These are phyloP conservation scores for Nephila pilipes DNA, from an alignment of 1,140 invertebrate species.

Conservation along the genomic window DNA sequence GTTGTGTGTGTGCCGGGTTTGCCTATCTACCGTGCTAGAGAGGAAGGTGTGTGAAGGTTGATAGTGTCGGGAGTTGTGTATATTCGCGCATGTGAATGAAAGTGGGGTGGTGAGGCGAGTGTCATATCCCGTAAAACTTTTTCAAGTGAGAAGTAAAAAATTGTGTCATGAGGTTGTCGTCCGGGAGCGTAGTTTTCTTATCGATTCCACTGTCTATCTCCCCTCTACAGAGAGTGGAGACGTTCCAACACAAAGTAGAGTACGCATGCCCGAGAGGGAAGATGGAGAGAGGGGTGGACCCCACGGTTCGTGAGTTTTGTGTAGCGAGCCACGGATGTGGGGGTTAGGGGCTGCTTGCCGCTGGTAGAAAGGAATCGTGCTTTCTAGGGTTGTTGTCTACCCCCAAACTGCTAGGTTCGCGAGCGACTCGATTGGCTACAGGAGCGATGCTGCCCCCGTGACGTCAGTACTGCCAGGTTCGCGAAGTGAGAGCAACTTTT, in stretches of 20 bases:
- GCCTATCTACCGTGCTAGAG: neutral
- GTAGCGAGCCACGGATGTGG: constrained; percentile 63
- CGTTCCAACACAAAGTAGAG: constrained; percentile 62
- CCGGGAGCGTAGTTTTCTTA: constrained; percentile 50
- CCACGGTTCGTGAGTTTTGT: constrained; percentile 58
- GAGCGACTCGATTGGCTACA: constrained; percentile 49
- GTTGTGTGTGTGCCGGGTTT: neutral
- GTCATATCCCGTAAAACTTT: neutral
- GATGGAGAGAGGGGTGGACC: constrained; percentile 21
- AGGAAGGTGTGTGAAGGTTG: neutral
- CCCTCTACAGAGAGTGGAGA: constrained; percentile 37
- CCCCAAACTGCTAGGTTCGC: constrained; percentile 11
- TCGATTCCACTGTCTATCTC: constrained; percentile 53
- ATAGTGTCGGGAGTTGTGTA: neutral
- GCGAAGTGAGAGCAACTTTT: constrained; percentile 39
- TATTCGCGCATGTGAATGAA: neutral
- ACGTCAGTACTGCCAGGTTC: constrained; percentile 51
- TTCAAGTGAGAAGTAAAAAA: constrained; percentile 23
- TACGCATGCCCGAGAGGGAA: constrained; percentile 50
- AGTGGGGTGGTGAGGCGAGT: neutral
- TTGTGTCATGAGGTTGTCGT: constrained; percentile 68
- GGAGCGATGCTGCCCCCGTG: constrained; percentile 62
- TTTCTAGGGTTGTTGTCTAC: constrained; percentile 18
- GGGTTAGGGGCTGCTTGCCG: constrained; percentile 34
- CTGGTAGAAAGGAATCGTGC: constrained; percentile 22